These are phyloP conservation scores for Tethea ocularis DNA, from an alignment of 2,888 invertebrate genomes.

Conservation along the genomic window DNA sequence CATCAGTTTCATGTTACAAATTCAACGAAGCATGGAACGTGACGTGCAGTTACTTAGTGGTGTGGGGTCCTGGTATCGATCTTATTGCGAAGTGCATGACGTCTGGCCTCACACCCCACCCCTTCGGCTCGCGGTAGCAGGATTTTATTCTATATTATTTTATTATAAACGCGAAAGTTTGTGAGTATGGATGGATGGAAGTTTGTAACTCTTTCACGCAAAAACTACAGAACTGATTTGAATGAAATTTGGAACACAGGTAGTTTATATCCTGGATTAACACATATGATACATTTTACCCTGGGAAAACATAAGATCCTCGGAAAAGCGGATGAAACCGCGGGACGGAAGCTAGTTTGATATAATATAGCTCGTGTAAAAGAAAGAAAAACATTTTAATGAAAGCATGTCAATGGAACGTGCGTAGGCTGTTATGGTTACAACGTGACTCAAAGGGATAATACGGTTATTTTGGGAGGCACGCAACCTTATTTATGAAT, in stretches of 20 bases:
- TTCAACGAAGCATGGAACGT: neutral
- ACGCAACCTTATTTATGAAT: neutral
- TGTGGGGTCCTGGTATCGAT: conserved; percentile 45
- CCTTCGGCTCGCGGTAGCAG: conserved; percentile 21
- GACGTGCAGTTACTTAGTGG: neutral
- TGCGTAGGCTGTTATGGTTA: conserved; percentile 1
- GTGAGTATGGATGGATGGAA: too few species aligned
- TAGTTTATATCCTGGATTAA: too few species aligned
- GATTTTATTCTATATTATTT: conserved; percentile 26
- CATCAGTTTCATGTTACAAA: neutral
- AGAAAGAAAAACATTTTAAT: conserved; percentile 4
- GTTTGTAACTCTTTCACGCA: too few species aligned
- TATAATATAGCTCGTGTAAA: neutral
- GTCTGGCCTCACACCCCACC: conserved; percentile 22
- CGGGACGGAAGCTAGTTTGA: too few species aligned
- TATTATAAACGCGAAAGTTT: too few species aligned
- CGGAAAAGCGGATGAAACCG: too few species aligned
- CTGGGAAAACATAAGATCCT: too few species aligned
- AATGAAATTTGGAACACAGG: too few species aligned
- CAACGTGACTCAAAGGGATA: neutral
- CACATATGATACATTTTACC: too few species aligned
- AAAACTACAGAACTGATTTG: too few species aligned
- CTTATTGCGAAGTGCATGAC: conserved; percentile 41
- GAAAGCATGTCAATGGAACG: neutral
- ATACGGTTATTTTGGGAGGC: conserved; percentile 1